Evolutionary conservation across 2,888 invertebrate genomes (phyloP), one percentile per base, ranked within the genome.

Genomic region (Orthonevra nobilis): DNA sequence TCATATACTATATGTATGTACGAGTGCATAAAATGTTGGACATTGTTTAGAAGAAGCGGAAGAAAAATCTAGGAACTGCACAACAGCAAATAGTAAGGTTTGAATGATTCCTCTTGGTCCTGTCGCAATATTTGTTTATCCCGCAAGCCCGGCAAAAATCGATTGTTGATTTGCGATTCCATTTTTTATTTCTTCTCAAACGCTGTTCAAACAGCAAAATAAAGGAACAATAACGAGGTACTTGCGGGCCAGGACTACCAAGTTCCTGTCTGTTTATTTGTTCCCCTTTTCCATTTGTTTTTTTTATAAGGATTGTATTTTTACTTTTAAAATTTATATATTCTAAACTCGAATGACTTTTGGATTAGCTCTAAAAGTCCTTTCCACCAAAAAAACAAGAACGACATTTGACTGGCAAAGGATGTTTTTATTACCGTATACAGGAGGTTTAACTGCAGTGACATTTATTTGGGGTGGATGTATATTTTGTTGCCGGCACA

Each of bases 121-220:
- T 20, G 26, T 30, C n/a, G 28, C 26, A 12, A 17, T 34, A 42
- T 50, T 60, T 60, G 42, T 69, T 69, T 69, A 44, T 69, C 26
- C 30, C 48, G 48, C 40, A 68, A 68, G 50, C 30, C 40, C 30
- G 20, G 48, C 48, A 58, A 32, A 20, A 20, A 42, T 58, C 20
- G 30, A 40, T 58, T 56, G 40, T 10, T 6, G 28, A 20, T 19
- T 46, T 46, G 7, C 15, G 44, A 7, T 7, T 23, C 2, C 6
- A 20, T 42, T 23, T 15, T 19, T n/a, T n/a, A n/a, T n/a, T n/a
- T n/a, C n/a, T n/a, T n/a, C n/a, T n/a, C n/a, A n/a, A n/a, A n/a
- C n/a, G n/a, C n/a, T n/a, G n/a, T n/a, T n/a, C n/a, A n/a, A n/a
- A n/a, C n/a, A n/a, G n/a, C n/a, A n/a, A n/a, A n/a, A n/a, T n/a